A percentile compares a stretch with the other conserved stretches of the same genome.
phyloP scores from a whole-genome alignment of 2,888 invertebrate genomes.

The Bombylius discolor region DNA sequence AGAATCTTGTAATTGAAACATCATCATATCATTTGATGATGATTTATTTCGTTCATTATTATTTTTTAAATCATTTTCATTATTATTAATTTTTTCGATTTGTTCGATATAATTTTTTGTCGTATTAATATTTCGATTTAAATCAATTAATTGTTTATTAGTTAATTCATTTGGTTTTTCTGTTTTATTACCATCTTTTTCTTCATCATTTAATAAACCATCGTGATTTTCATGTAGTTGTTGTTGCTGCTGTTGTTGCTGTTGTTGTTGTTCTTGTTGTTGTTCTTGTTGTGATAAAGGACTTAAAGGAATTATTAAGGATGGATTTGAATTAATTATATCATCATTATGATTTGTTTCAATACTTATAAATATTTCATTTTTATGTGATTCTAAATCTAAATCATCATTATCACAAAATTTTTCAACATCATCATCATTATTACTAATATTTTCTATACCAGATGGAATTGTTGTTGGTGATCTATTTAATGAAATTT shows the following conservation, averaged over 20 bases:
- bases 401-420: not conserved
- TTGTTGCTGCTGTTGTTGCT: not conserved
- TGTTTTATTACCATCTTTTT: too few relatives aligned
- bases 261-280: not conserved
- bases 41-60: not conserved
- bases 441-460: not conserved
- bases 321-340: constrained; percentile 21
- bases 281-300: not conserved
- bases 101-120: too few relatives aligned
- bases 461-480: not conserved
- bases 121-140: too few relatives aligned
- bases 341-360: constrained; percentile 30
- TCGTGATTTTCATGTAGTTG: not conserved
- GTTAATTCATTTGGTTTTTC: too few relatives aligned
- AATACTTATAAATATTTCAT: constrained; percentile 33
- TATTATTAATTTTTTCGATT: too few relatives aligned
- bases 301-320: not conserved
- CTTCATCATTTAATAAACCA: too few relatives aligned
- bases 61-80: too few relatives aligned
- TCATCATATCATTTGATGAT: not conserved
- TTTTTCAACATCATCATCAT: not conserved
- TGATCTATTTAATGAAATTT: not conserved
- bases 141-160: too few relatives aligned
- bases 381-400: constrained; percentile 19
- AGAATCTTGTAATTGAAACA: constrained; percentile 20